A percentile compares a stretch with the other conserved stretches of the same genome.
These are phyloP conservation scores for Procavia capensis DNA, from an alignment of 2,113 vertebrate species.

Conservation along the genomic window DNA sequence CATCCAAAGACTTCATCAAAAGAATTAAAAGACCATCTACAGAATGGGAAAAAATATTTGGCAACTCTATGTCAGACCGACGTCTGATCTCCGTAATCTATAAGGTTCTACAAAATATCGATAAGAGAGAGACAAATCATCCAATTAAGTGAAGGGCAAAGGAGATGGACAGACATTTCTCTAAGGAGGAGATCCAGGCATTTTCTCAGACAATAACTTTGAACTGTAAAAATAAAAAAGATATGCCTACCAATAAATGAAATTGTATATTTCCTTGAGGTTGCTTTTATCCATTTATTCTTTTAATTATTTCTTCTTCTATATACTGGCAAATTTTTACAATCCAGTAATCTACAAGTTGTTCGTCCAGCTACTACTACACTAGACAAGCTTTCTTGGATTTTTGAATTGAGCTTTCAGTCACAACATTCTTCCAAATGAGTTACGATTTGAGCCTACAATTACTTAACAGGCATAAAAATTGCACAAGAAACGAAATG, in stretches of 20 bases:
- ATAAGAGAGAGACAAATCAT: too few species aligned
- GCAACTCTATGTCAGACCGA: too few species aligned
- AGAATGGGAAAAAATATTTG: too few species aligned
- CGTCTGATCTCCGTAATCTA: too few species aligned
- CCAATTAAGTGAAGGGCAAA: too few species aligned
- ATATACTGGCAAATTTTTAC: constrained; percentile 13
- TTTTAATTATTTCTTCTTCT: constrained; percentile 60
- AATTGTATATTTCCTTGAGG: constrained; percentile 35
- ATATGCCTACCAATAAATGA: constrained; percentile 26
- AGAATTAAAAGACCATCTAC: too few species aligned
- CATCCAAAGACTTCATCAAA: too few species aligned
- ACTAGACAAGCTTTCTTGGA: constrained; percentile 25
- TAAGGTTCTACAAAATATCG: too few species aligned
- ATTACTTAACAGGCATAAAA: constrained; percentile 59
- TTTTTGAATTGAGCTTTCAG: constrained; percentile 63
- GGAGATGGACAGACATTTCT: too few species aligned
- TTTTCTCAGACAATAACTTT: constrained; percentile 3
- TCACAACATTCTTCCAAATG: constrained; percentile 63
- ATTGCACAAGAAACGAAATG: constrained; percentile 48
- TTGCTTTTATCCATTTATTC: constrained; percentile 41
- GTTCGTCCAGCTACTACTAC: neutral
- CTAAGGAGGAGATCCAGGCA: too few species aligned
- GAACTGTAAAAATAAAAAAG: constrained; percentile 43
- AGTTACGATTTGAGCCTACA: constrained; percentile 58
- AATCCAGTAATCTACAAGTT: constrained; percentile 52